phyloP scores from a whole-genome alignment of 2,888 invertebrate genomes.

The Eristalinus sepulchralis region DNA sequence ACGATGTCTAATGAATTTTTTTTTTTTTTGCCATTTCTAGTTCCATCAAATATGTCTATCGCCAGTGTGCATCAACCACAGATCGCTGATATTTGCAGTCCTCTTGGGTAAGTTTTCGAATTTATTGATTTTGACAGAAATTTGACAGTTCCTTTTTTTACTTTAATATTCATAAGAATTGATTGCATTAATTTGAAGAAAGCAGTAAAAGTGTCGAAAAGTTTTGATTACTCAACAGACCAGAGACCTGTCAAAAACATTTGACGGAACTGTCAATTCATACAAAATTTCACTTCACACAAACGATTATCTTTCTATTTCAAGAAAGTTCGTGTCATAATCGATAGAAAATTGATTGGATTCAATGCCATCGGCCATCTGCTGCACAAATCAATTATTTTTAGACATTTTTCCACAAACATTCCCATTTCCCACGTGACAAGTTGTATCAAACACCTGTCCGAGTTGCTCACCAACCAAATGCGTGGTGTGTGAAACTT shows the following conservation, averaged over 20 bases:
- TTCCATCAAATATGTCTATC: conserved; percentile 82
- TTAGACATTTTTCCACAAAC: background rate
- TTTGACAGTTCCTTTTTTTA: background rate
- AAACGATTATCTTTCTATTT: background rate
- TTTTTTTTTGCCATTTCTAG: conserved; percentile 79
- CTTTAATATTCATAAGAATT: no score
- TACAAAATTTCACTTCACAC: background rate
- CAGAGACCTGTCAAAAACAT: no score
- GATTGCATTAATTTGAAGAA: no score
- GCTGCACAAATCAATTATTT: background rate
- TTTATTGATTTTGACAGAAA: no score
- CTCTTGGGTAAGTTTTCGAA: conserved; percentile 78
- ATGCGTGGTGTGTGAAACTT: background rate
- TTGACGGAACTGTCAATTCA: background rate
- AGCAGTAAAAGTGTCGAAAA: no score
- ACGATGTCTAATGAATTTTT: conserved; percentile 24
- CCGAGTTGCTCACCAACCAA: background rate
- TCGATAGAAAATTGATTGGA: background rate
- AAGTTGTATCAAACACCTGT: conserved; percentile 2
- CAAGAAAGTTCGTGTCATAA: background rate
- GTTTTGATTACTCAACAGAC: background rate
- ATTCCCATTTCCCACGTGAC: conserved; percentile 2
- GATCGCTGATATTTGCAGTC: conserved; percentile 80
- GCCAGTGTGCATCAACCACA: conserved; percentile 83
- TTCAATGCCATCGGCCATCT: background rate